Evolutionary conservation across 2,888 invertebrate genomes (phyloP), one percentile per base, ranked within the genome.

Genomic region (Gisinianus flammeolus): DNA sequence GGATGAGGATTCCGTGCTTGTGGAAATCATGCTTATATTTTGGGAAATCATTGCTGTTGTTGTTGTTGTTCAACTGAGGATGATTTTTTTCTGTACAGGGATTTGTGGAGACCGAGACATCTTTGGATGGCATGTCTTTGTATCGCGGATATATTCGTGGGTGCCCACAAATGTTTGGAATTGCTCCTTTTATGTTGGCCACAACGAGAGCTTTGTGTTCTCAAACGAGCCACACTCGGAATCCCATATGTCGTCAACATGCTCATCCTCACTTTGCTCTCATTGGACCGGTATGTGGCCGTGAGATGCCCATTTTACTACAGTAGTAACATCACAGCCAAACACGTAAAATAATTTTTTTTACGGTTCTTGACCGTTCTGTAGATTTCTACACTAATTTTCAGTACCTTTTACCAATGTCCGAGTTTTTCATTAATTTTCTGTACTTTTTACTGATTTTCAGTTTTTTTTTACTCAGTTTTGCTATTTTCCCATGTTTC

Each of bases 111-210:
- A 62, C 85, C 85, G 0, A 69, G 85, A 6, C 85, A 85, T 75
- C 68, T 85, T n/a, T 85, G 85, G 85, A 84, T 85, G 83, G 85
- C 84, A 2, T 83, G 83, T 76, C 77, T 85, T 10, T 85, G 85
- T 72, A 74, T 83, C 54, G 83, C 85, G 0, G 85, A 85, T 67
- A 81, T 85, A 30, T 84, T 84, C 56, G 85, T 85, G 16, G 83
- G 83, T 26, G 80, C 77, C 52, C 84, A 85, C 78, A 84, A 85
- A 79, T 78, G 70, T n/a, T 44, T 85, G 28, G 85, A 83, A 66
- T 78, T 85, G 3, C 54, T 83, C 22, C 82, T 83, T 30, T 77
- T 81, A 22, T 70, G 81, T 3, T 68, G 81, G 56, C 84, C 83
- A 0, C 76, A 62, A 16, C 16, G 62, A 10, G 67, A 76, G 26